Conservation (phyloP, 2,888 invertebrate genomes). For the Cremastinae sp. region DNA sequence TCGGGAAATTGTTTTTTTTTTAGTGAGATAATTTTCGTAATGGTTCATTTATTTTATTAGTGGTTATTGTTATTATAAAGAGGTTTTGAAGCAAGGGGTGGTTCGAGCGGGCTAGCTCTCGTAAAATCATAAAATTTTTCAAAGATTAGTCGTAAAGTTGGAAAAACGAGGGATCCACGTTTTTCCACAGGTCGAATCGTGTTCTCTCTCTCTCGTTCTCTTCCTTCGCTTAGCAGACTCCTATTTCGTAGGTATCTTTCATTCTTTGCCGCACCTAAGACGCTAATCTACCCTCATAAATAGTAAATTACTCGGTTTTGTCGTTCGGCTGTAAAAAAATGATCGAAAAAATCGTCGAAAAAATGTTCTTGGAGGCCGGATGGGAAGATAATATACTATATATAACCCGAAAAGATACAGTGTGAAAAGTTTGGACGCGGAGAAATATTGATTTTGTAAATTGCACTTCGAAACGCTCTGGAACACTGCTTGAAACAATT, state of each 20-base stretch:
- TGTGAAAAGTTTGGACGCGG: background rate
- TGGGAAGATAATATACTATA: background rate
- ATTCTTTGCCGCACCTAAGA: conserved; percentile 38
- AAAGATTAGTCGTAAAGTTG: conserved; percentile 53
- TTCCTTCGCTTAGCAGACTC: conserved; percentile 20
- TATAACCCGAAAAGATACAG: background rate
- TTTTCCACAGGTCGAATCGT: conserved; percentile 10
- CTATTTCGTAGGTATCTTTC: conserved; percentile 14
- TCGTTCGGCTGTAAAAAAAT: conserved; percentile 71
- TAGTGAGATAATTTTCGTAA: background rate
- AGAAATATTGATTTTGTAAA: background rate
- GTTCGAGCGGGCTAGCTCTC: conserved; percentile 20
- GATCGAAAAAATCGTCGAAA: conserved; percentile 67
- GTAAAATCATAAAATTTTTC: conserved; percentile 55
- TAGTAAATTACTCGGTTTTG: conserved; percentile 71
- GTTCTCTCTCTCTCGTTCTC: conserved; percentile 1
- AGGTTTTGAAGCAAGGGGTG: conserved; percentile 9
- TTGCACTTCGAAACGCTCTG: too few relatives aligned
- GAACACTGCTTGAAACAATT: too few relatives aligned
- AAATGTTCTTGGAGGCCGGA: background rate
- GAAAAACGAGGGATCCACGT: conserved; percentile 11
- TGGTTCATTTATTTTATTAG: conserved; percentile 22
- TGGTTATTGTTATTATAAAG: background rate
- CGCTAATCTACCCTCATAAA: conserved; percentile 74
- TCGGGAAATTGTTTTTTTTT: background rate